A percentile compares a stretch with the other conserved stretches of the same genome.
Evolutionary conservation across 2,888 invertebrate species (phyloP).

Genomic region (Latheticus oryzae): DNA sequence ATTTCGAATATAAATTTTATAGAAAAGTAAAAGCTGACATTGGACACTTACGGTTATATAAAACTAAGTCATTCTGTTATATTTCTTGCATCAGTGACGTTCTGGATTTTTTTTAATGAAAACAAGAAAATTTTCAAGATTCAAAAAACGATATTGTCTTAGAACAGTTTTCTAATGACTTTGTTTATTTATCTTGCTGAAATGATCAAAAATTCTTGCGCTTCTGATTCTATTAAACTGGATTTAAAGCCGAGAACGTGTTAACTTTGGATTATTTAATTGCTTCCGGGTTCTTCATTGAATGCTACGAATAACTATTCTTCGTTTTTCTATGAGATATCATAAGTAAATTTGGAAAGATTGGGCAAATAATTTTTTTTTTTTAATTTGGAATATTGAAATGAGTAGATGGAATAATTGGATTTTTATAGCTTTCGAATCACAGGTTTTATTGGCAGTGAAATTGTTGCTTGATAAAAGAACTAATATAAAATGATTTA

Average conservation of each 20-base stretch:
- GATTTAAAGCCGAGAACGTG: slow-evolving; percentile 1
- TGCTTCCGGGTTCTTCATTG: slow-evolving; percentile 5
- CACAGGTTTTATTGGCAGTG: too few species aligned
- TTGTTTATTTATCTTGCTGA: slow-evolving; percentile 7
- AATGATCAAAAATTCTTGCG: slow-evolving; percentile 2
- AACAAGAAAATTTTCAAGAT: background rate
- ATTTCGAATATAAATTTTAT: background rate
- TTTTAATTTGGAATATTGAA: too few species aligned
- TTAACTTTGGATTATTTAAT: slow-evolving; percentile 3
- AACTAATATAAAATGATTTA: too few species aligned
- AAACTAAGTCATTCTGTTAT: slow-evolving; percentile 35
- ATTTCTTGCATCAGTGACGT: slow-evolving; percentile 33
- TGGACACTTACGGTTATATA: slow-evolving; percentile 26
- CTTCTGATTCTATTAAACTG: slow-evolving; percentile 11
- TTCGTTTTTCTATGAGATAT: too few species aligned
- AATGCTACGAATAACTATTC: too few species aligned
- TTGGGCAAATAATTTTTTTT: too few species aligned
- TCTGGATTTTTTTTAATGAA: slow-evolving; percentile 20
- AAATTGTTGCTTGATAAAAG: too few species aligned
- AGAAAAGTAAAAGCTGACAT: slow-evolving; percentile 5
- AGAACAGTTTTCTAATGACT: slow-evolving; percentile 4
- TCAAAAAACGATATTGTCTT: too few species aligned
- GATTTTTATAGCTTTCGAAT: too few species aligned
- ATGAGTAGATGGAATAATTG: too few species aligned
- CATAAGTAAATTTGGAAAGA: too few species aligned